Evolutionary conservation across 2,888 invertebrate species (phyloP).

Genomic region (Deroplatys truncata): DNA sequence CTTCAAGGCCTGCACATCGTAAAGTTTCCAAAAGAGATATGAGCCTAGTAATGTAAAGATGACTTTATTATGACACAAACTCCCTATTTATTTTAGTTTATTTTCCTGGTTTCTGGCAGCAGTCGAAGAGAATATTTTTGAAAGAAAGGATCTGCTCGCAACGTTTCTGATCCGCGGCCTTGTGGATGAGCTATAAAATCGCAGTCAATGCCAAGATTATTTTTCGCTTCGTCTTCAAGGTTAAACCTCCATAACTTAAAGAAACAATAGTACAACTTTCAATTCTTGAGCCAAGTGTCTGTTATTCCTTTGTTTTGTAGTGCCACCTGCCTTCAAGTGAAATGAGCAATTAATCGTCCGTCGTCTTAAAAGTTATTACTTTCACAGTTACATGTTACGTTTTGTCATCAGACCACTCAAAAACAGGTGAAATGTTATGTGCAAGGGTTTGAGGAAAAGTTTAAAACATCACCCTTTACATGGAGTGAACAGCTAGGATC

Average conservation of each 20-base stretch:
- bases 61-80: background rate
- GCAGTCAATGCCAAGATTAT: background rate
- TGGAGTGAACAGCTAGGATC: too few relatives aligned
- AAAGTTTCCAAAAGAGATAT: background rate
- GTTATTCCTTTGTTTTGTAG: too few relatives aligned
- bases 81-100: background rate
- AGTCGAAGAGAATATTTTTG: background rate
- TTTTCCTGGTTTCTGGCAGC: background rate
- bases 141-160: background rate
- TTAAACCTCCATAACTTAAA: background rate
- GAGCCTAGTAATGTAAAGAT: background rate
- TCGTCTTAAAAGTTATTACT: too few relatives aligned
- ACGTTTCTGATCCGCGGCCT: background rate
- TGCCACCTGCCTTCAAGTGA: too few relatives aligned
- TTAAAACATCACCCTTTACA: too few relatives aligned
- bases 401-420: too few relatives aligned
- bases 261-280: too few relatives aligned
- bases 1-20: background rate
- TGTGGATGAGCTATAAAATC: background rate
- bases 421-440: too few relatives aligned
- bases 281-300: too few relatives aligned
- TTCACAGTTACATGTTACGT: too few relatives aligned
- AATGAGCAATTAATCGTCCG: too few relatives aligned
- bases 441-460: too few relatives aligned
- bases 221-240: background rate